phyloP scores from a whole-genome alignment of 2,113 vertebrate species.

The Phylloscopus trochiloides region DNA sequence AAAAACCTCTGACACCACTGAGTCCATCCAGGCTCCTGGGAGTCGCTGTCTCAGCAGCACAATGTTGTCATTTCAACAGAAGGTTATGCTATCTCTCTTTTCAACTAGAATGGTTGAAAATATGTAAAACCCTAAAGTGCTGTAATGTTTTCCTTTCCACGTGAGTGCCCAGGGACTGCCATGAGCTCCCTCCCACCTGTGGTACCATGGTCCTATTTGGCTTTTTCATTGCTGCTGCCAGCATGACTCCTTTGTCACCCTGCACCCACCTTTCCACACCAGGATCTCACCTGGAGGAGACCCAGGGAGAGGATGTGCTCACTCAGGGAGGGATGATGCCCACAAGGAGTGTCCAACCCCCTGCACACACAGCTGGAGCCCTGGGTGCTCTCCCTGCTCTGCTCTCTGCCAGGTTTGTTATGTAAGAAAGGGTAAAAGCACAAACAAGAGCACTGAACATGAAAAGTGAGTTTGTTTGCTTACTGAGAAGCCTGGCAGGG shows the following conservation, averaged over 20 bases:
- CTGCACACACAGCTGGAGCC: background rate
- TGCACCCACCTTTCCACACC: background rate
- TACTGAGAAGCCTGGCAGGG: background rate
- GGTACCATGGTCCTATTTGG: background rate
- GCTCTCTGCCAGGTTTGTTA: background rate
- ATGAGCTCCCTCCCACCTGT: accelerated
- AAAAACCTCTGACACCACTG: background rate
- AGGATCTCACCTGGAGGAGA: background rate
- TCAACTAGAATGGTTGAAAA: background rate
- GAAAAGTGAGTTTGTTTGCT: slow-evolving; percentile 25
- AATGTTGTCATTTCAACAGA: background rate
- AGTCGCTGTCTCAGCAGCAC: background rate
- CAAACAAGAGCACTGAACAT: background rate
- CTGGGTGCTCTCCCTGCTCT: background rate
- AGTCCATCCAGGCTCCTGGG: background rate
- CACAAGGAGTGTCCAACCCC: accelerated
- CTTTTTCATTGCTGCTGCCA: background rate
- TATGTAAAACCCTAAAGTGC: background rate
- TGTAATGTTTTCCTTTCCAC: background rate
- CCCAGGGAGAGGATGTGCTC: background rate
- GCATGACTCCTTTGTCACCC: accelerated
- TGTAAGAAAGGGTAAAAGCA: background rate
- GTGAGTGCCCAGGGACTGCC: background rate
- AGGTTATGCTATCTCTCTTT: background rate
- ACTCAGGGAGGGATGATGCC: background rate